Evolutionary conservation across 2,113 vertebrate species (phyloP), one percentile per base, ranked within the genome.

Genomic region (Eulemur rufifrons): DNA sequence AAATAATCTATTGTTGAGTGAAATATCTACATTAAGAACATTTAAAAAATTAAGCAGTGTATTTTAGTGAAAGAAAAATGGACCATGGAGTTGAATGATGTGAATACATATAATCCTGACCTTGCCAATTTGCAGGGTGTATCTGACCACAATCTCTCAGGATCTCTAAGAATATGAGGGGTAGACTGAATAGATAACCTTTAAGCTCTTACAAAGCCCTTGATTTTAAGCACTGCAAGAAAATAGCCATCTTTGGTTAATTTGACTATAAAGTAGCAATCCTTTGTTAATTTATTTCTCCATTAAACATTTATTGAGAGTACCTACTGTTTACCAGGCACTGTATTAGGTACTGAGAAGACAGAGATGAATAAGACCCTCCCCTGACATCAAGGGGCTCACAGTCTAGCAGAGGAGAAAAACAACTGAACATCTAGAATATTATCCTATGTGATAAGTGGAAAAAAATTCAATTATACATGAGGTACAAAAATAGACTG

Each of bases 1-100:
- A 93, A 86, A 84, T 23, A 63, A 77, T 54, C 68, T 54, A 84
- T 21, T 77, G 29, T 88, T 88, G 73, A 76, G n/a, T 84, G 34
- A 78, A 88, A 84, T 59, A 94, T 2, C 61, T 84, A 90, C 39
- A 63, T 18, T 85, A 85, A 89, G 61, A 95, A 63, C 76, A 45
- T 76, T 34, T 69, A 71, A 90, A 89, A 91, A 39, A 91, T 69
- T 93, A 64, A 89, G 68, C 11, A 63, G 32, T 73, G 34, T 85
- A 29, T 87, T 94, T 45, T 39, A 76, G 10, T 92, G 69, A 27
- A 21, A 71, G 42, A 66, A 78, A 69, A 90, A 54, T n/a, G 32
- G 21, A 77, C 27, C 17, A 88, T 1, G 3, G 23, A 74, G 29
- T 87, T 50, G 21, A 78, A 78, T 59, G 42, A 89, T 54, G 2